Conservation (phyloP, 2,888 invertebrate genomes). For the Lissonota sp. region DNA sequence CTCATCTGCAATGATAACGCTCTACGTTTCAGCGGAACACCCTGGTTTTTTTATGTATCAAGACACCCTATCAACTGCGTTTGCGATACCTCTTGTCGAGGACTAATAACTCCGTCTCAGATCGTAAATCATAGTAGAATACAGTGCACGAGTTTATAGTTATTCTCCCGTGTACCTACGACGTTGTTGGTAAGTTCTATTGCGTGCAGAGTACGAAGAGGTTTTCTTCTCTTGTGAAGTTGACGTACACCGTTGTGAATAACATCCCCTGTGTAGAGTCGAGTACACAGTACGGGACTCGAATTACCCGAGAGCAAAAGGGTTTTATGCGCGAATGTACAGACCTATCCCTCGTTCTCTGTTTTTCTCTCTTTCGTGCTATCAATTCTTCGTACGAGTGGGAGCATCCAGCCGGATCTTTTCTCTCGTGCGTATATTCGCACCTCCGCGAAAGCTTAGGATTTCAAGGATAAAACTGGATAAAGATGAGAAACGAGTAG, state of each 20-base stretch:
- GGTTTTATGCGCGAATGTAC: slow-evolving; percentile 39
- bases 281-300: slow-evolving; percentile 47
- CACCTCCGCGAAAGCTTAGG: slow-evolving; percentile 1
- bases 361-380: slow-evolving; percentile 7
- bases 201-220: slow-evolving; percentile 11
- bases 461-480: slow-evolving; percentile 28
- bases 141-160: not conserved
- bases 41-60: too few relatives aligned
- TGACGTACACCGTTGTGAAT: slow-evolving; percentile 11
- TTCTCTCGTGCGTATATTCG: slow-evolving; percentile 36
- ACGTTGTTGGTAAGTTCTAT: not conserved
- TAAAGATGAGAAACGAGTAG: slow-evolving; percentile 1
- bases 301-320: slow-evolving; percentile 47
- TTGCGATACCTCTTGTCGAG: not conserved
- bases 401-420: slow-evolving; percentile 44
- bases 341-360: slow-evolving; percentile 12
- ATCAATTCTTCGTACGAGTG: slow-evolving; percentile 37
- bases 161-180: not conserved
- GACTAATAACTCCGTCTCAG: not conserved
- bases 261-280: slow-evolving; percentile 14
- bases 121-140: not conserved
- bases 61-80: not conserved
- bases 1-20: slow-evolving; percentile 31
- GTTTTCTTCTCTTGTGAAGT: slow-evolving; percentile 36
- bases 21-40: too few relatives aligned